These are phyloP conservation scores for Rhysida immarginata DNA, from an alignment of 1,140 invertebrate species.

Conservation along the genomic window DNA sequence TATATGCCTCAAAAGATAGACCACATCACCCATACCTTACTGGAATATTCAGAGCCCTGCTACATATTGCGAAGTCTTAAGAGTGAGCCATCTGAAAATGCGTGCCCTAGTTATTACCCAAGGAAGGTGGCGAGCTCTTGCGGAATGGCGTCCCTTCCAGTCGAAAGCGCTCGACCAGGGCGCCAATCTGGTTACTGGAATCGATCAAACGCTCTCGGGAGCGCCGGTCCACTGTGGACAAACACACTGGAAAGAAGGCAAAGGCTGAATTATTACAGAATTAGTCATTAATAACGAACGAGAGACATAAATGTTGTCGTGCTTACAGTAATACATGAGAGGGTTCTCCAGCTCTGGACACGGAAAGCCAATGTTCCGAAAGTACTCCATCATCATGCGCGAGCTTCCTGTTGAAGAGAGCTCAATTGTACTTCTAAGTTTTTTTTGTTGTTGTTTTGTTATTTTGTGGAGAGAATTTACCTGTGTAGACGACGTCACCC, in stretches of 20 bases:
- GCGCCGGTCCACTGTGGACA: slow-evolving; percentile 77
- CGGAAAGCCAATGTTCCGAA: slow-evolving; percentile 73
- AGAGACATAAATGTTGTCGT: too few relatives aligned
- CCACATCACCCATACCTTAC: too few relatives aligned
- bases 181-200: slow-evolving; percentile 80
- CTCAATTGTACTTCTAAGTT: background rate
- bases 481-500: slow-evolving; percentile 79
- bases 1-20: too few relatives aligned
- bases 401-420: slow-evolving; percentile 42
- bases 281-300: too few relatives aligned
- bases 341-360: slow-evolving; percentile 85
- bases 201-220: slow-evolving; percentile 77
- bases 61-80: too few relatives aligned
- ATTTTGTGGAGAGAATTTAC: slow-evolving; percentile 23
- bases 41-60: too few relatives aligned
- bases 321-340: slow-evolving; percentile 81
- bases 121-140: slow-evolving; percentile 34
- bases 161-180: slow-evolving; percentile 80
- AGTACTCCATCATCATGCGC: slow-evolving; percentile 76
- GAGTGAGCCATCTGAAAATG: too few relatives aligned
- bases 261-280: too few relatives aligned
- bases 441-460: background rate
- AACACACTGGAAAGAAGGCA: slow-evolving; percentile 46
- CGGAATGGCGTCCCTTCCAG: slow-evolving; percentile 52
- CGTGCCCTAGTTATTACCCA: too few relatives aligned